These are phyloP conservation scores for Lampropteryx suffumata DNA, from an alignment of 2,888 invertebrate genomes.

Conservation along the genomic window DNA sequence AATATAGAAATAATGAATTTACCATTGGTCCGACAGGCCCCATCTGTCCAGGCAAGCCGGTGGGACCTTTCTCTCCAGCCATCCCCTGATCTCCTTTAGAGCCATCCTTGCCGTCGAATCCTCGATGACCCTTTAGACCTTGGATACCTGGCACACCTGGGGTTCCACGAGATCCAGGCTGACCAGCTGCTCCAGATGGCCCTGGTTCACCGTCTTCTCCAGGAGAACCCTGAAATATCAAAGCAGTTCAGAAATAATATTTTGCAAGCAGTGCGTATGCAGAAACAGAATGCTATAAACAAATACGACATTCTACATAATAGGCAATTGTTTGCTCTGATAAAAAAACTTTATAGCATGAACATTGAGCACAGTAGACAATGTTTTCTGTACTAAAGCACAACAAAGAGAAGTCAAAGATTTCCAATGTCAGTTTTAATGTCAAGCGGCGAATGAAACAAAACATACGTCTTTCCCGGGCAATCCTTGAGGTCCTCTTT, in stretches of 20 bases:
- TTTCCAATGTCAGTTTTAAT: no score
- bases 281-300: no score
- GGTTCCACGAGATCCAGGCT: constrained; percentile 88
- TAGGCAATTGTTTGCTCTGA: no score
- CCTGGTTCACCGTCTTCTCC: constrained; percentile 93
- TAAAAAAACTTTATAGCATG: no score
- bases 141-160: constrained; percentile 90
- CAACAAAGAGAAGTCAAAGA: no score
- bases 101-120: constrained; percentile 90
- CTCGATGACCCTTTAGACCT: constrained; percentile 92
- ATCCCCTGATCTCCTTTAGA: constrained; percentile 91
- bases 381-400: no score
- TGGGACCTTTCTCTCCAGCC: constrained; percentile 88
- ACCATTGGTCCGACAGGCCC: constrained; percentile 88
- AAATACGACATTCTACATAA: no score
- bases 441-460: neutral
- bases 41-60: constrained; percentile 86
- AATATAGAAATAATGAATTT: no score
- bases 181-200: constrained; percentile 86
- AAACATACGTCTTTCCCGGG: constrained; percentile 89
- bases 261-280: no score
- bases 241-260: neutral
- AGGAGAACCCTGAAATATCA: constrained; percentile 82
- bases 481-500: constrained; percentile 86
- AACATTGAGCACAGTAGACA: no score